Conservation (phyloP, 2,888 invertebrate species). For the Euspilapteryx auroguttella region DNA sequence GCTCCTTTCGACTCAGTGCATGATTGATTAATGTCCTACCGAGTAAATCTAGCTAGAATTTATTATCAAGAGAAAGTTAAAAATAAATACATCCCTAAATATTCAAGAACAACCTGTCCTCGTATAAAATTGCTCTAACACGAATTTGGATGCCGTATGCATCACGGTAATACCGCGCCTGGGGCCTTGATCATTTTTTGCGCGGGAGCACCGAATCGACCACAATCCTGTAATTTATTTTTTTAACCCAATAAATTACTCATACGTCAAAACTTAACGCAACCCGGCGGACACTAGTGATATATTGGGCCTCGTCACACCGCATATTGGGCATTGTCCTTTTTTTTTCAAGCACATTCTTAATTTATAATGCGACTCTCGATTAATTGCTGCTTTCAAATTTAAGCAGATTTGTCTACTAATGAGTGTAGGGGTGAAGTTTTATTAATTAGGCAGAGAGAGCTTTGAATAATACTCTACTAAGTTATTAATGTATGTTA, state of each 20-base stretch:
- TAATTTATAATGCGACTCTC: slow-evolving; percentile 29
- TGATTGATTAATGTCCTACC: too few relatives aligned
- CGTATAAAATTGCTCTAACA: too few relatives aligned
- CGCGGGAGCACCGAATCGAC: slow-evolving; percentile 48
- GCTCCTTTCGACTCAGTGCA: too few relatives aligned
- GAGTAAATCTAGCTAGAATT: too few relatives aligned
- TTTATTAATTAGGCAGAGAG: too few relatives aligned
- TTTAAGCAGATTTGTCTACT: slow-evolving; percentile 21
- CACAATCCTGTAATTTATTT: slow-evolving; percentile 57
- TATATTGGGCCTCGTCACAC: slow-evolving; percentile 53
- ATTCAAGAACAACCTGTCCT: too few relatives aligned
- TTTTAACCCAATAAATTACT: slow-evolving; percentile 58
- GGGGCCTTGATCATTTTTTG: slow-evolving; percentile 37
- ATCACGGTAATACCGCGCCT: too few relatives aligned
- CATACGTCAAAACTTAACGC: slow-evolving; percentile 50
- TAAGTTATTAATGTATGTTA: too few relatives aligned
- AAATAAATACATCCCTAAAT: too few relatives aligned
- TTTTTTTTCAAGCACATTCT: slow-evolving; percentile 15
- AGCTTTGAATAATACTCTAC: too few relatives aligned
- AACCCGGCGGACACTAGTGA: slow-evolving; percentile 22
- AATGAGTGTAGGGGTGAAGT: slow-evolving; percentile 21
- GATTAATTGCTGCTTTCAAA: slow-evolving; percentile 30
- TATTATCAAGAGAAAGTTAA: too few relatives aligned
- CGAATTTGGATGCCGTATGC: too few relatives aligned
- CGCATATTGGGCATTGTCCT: slow-evolving; percentile 31